phyloP scores from a whole-genome alignment of 2,797 vertebrate genomes.

The Harpagifer antarcticus region DNA sequence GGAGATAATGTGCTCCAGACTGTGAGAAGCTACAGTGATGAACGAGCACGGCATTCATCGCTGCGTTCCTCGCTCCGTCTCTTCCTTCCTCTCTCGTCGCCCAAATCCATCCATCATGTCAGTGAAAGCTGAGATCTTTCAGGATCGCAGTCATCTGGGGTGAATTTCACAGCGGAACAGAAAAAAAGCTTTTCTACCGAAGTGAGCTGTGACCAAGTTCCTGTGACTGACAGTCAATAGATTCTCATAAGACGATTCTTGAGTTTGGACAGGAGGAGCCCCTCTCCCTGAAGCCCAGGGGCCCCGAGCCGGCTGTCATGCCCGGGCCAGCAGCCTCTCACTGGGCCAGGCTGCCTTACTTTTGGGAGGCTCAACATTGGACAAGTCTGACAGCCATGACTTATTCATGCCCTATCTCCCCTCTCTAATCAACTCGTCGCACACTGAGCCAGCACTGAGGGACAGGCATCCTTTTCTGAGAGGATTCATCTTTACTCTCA shows the following conservation, averaged over 20 bases:
- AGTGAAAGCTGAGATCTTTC: slow-evolving; percentile 27
- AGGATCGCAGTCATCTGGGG: slow-evolving; percentile 25
- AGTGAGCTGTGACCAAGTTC: slow-evolving; percentile 30
- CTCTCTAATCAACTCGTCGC: slow-evolving; percentile 43
- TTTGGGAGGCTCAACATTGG: slow-evolving; percentile 30
- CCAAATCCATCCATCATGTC: slow-evolving; percentile 56
- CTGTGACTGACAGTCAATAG: slow-evolving; percentile 44
- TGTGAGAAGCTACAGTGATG: slow-evolving; percentile 38
- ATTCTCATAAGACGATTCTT: slow-evolving; percentile 45
- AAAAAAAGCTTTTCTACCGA: slow-evolving; percentile 7
- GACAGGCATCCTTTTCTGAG: not conserved
- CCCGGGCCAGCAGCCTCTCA: slow-evolving; percentile 48
- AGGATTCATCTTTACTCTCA: not conserved
- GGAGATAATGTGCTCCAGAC: slow-evolving; percentile 36
- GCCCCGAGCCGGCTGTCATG: slow-evolving; percentile 55
- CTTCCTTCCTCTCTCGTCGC: slow-evolving; percentile 20
- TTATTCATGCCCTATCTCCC: slow-evolving; percentile 50
- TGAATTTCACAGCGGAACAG: slow-evolving; percentile 18
- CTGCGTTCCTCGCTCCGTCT: slow-evolving; percentile 15
- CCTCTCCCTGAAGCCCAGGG: slow-evolving; percentile 38
- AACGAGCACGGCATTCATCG: slow-evolving; percentile 38
- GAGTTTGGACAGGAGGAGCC: slow-evolving; percentile 37
- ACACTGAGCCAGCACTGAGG: slow-evolving; percentile 19
- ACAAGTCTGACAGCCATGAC: slow-evolving; percentile 49
- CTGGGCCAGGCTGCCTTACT: slow-evolving; percentile 39